phyloP scores from a whole-genome alignment of 2,797 vertebrate species.

The Hemibagrus guttatus region DNA sequence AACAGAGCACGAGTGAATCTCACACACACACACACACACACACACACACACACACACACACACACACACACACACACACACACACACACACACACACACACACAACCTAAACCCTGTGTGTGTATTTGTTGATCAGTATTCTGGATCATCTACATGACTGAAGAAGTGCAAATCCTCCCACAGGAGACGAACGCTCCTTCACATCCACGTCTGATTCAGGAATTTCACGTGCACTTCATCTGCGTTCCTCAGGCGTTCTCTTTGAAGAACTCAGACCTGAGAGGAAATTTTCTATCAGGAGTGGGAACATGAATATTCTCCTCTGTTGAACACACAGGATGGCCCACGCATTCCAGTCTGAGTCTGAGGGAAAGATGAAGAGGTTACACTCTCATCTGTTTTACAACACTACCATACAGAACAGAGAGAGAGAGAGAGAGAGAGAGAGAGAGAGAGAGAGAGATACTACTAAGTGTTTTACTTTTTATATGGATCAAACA shows the following conservation, averaged over 20 bases:
- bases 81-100: conserved; percentile 1
- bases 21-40: background rate
- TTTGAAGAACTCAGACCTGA: conserved; percentile 31
- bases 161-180: background rate
- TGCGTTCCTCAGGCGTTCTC: conserved; percentile 24
- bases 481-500: background rate
- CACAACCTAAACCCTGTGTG: background rate
- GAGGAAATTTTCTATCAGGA: conserved; percentile 22
- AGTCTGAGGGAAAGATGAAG: conserved; percentile 8
- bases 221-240: background rate
- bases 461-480: background rate
- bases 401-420: background rate
- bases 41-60: background rate
- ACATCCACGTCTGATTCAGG: background rate
- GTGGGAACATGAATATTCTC: conserved; percentile 38
- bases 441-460: too few relatives aligned
- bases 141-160: too few relatives aligned
- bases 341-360: conserved; percentile 19
- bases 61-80: background rate
- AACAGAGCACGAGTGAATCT: background rate
- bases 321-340: conserved; percentile 15
- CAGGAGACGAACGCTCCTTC: too few relatives aligned
- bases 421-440: too few relatives aligned
- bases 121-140: background rate
- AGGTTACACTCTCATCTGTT: conserved; percentile 14